phyloP scores from a whole-genome alignment of 2,113 vertebrate genomes.

The Etheostoma cragini region DNA sequence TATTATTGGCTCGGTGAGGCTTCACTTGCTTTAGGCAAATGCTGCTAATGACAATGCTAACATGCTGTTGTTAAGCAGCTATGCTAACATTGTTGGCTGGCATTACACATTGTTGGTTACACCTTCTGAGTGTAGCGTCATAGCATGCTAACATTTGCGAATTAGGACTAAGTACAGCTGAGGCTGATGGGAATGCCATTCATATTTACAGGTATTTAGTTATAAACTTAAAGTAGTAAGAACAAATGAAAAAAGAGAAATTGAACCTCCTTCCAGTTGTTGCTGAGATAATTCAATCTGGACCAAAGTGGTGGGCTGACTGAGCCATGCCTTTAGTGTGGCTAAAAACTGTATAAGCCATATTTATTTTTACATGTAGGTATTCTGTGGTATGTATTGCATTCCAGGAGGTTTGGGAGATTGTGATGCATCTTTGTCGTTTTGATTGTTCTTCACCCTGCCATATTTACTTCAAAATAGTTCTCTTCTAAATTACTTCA shows the following conservation, averaged over 20 bases:
- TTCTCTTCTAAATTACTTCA: slow-evolving; percentile 17
- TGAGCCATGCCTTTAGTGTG: background rate
- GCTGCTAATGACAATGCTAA: background rate
- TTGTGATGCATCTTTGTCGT: slow-evolving; percentile 9
- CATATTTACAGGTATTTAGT: background rate
- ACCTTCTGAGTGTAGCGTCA: background rate
- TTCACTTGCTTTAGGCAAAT: too few relatives aligned
- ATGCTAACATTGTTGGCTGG: background rate
- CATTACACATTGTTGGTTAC: too few relatives aligned
- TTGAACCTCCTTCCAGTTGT: background rate
- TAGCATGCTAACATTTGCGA: background rate
- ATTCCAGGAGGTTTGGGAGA: background rate
- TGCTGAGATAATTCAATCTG: background rate
- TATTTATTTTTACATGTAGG: background rate
- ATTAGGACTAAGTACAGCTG: background rate
- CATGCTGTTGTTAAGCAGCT: background rate
- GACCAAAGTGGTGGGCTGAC: background rate
- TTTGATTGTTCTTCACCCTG: slow-evolving; percentile 13
- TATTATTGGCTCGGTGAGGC: too few relatives aligned
- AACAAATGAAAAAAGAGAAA: too few relatives aligned
- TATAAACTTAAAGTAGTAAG: background rate
- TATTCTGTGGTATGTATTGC: background rate
- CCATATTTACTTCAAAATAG: slow-evolving; percentile 31
- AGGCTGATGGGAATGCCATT: background rate
- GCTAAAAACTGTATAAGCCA: background rate